Evolutionary conservation across 1,140 invertebrate genomes (phyloP), one percentile per base, ranked within the genome.

Genomic region (Drosophila sulfurigaster): DNA sequence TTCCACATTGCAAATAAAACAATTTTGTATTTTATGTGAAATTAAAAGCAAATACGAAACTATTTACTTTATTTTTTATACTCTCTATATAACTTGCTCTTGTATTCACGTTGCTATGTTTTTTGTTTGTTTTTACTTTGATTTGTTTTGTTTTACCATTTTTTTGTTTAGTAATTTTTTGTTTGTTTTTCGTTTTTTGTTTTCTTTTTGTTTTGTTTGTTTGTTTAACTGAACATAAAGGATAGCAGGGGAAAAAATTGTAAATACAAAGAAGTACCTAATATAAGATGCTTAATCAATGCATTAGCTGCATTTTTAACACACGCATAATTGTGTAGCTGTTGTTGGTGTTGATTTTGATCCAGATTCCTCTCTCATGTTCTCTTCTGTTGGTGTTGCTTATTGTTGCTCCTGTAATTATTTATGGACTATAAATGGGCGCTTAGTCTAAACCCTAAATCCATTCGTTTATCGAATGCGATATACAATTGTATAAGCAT

Each of bases 11-110:
- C 2, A 68, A 67, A 67, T 59, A 5, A 77, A 67, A 74, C 57
- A 66, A 51, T 4, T 38, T 35, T 57, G 25, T 7, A 58, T 43
- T 81, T 75, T 81, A 68, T 81, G 78, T 78, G 79, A 81, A 81
- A 81, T 81, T 78, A 78, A 58, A 79, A 81, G 76, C 81, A 91
- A 91, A 88, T 91, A 91, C 85, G 89, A 91, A 88, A 91, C 88
- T 91, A 91, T 90, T 87, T 87, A 83, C 69, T 88, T 91, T 88
- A 88, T 91, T 91, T 91, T 88, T 91, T 91, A 91, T 91, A 91
- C 75, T 91, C 83, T 89, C 79, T 90, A 71, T 87, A 89, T 85
- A 79, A 85, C 75, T 79, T 90, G 70, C 78, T 76, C 81, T 88
- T 75, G 79, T 74, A 74, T 82, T 82, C 80, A 78, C 81, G 82